Evolutionary conservation across 2,113 vertebrate genomes (phyloP).

Genomic region (Paratilapia polleni): DNA sequence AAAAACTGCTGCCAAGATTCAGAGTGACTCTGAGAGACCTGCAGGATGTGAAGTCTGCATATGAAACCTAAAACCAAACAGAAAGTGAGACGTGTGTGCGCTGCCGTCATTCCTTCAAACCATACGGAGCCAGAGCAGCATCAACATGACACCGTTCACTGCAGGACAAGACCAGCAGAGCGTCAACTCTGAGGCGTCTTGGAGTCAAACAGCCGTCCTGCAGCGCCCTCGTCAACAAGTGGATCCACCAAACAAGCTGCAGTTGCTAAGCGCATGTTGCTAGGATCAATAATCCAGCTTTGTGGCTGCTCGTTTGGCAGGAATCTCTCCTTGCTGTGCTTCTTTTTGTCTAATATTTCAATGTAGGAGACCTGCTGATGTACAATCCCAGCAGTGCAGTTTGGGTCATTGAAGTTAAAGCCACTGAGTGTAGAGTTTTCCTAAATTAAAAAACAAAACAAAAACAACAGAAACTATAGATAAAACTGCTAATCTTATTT

Average conservation of each 20-base stretch:
- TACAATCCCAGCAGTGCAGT: neutral
- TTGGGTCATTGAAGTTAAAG: neutral
- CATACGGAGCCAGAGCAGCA: neutral
- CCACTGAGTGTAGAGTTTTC: neutral
- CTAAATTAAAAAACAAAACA: neutral
- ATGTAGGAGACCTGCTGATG: neutral
- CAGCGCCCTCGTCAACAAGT: neutral
- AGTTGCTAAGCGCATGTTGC: slow-evolving; percentile 41
- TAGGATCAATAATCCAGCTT: slow-evolving; percentile 25
- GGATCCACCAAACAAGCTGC: slow-evolving; percentile 32
- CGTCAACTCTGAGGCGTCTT: slow-evolving; percentile 2
- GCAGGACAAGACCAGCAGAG: neutral
- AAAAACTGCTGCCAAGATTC: neutral
- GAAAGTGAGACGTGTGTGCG: slow-evolving; percentile 3
- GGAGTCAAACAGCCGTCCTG: neutral
- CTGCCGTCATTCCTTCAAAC: slow-evolving; percentile 15
- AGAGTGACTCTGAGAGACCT: neutral
- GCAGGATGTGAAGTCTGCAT: neutral
- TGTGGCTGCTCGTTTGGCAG: neutral
- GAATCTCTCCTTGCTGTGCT: neutral
- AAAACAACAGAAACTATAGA: too few relatives aligned
- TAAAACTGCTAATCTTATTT: too few relatives aligned
- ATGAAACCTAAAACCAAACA: slow-evolving; percentile 29
- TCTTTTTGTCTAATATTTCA: neutral
- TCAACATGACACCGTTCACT: slow-evolving; percentile 10